phyloP scores from a whole-genome alignment of 2,797 vertebrate species.

The Eidolon dupreanum region DNA sequence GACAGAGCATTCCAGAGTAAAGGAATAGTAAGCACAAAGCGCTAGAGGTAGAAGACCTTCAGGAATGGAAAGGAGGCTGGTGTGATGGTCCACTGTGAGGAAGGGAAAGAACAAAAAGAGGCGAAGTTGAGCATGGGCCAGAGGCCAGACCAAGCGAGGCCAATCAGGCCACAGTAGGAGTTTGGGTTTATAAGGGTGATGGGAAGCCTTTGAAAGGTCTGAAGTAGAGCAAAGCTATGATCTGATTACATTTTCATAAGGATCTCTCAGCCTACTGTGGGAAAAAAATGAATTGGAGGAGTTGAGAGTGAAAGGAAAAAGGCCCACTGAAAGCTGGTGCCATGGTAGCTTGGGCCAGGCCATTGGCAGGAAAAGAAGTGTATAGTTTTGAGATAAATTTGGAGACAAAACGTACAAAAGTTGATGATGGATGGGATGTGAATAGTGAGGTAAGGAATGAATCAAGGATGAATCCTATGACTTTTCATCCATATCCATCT shows the following conservation, averaged over 20 bases:
- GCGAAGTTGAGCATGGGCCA: not conserved
- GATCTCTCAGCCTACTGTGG: not conserved
- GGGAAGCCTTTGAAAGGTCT: not conserved
- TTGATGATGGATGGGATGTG: not conserved
- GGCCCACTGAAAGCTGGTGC: not conserved
- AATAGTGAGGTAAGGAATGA: not conserved
- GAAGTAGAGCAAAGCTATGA: not conserved
- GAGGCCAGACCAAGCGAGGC: not conserved
- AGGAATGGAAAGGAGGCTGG: not conserved
- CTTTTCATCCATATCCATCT: not conserved
- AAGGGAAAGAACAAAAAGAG: not conserved
- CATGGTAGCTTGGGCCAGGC: not conserved
- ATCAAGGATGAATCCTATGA: not conserved
- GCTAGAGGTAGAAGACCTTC: not conserved
- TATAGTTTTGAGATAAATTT: not conserved
- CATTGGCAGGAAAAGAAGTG: not conserved
- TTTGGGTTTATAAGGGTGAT: not conserved
- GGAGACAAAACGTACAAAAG: not conserved
- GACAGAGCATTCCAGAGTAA: not conserved
- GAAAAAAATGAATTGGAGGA: not conserved
- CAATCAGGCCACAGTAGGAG: not conserved
- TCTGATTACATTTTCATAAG: not conserved
- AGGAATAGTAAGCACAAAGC: not conserved
- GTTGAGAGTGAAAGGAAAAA: not conserved
- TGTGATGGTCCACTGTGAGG: not conserved